A percentile compares a stretch with the other conserved stretches of the same genome.
Evolutionary conservation across 2,888 invertebrate genomes (phyloP).

Genomic region (Aspidiotus destructor): DNA sequence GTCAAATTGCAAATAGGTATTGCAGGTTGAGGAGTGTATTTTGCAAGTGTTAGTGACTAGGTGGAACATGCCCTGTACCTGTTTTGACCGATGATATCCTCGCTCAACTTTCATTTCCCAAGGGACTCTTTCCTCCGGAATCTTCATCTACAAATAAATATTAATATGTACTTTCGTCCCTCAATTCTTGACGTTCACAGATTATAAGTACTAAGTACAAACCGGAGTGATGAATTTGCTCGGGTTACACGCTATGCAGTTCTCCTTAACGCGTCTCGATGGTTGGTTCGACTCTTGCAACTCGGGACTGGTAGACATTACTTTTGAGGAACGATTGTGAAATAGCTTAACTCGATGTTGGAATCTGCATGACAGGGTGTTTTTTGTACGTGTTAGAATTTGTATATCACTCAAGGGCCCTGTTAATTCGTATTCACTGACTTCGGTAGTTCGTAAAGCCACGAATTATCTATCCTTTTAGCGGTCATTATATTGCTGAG

Average conservation of each 20-base stretch:
- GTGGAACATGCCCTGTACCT: too few relatives aligned
- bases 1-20: too few relatives aligned
- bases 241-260: conserved; percentile 41
- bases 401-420: not conserved
- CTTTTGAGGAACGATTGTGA: conserved; percentile 19
- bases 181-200: too few relatives aligned
- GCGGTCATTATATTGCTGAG: conserved; percentile 56
- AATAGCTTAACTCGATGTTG: conserved; percentile 39
- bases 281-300: conserved; percentile 30
- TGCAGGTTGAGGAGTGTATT: too few relatives aligned
- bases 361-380: conserved; percentile 37
- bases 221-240: conserved; percentile 35
- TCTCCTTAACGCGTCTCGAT: conserved; percentile 38
- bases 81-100: not conserved
- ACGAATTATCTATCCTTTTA: conserved; percentile 57
- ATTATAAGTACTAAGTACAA: too few relatives aligned
- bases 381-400: not conserved
- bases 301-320: conserved; percentile 11
- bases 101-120: conserved; percentile 40
- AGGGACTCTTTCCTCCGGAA: conserved; percentile 43
- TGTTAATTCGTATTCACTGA: conserved; percentile 38
- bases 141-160: conserved; percentile 35
- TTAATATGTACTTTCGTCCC: too few relatives aligned
- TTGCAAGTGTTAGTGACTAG: too few relatives aligned
- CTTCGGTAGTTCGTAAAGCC: conserved; percentile 56